Percentiles rank a stretch among this genome's conserved stretches.
These are phyloP conservation scores for Zoanthus gigantus DNA, from an alignment of 92 coral and sea anemone genomes.

Conservation along the genomic window DNA sequence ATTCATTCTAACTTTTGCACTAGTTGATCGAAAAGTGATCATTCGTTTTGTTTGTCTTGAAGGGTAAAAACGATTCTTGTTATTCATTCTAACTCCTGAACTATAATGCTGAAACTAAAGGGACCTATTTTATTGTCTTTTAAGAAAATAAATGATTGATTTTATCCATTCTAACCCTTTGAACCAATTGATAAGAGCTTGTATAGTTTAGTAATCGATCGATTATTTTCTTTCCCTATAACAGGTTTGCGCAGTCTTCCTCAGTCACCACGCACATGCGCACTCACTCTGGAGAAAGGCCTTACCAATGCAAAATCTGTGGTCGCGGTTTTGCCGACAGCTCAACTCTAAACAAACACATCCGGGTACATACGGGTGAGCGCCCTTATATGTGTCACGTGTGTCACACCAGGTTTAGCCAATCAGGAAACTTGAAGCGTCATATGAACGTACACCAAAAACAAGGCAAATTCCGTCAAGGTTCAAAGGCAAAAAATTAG, in stretches of 20 bases:
- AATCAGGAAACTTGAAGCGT: conserved; percentile 70
- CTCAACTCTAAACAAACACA: conserved; percentile 76
- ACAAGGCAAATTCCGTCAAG: background rate
- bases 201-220: background rate
- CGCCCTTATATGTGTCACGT: conserved; percentile 66
- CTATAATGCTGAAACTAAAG: background rate
- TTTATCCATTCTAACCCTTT: background rate
- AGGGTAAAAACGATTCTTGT: background rate
- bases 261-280: conserved; percentile 77
- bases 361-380: conserved; percentile 72
- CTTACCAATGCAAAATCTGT: conserved; percentile 62
- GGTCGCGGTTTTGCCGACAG: conserved; percentile 75
- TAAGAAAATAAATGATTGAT: no score
- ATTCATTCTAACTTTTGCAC: no score
- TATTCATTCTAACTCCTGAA: background rate
- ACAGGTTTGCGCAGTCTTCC: conserved; percentile 71
- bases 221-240: background rate
- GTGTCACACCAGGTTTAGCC: conserved; percentile 69
- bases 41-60: no score
- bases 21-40: no score
- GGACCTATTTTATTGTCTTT: no score
- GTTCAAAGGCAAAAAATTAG: background rate
- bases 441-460: conserved; percentile 62
- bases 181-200: background rate
- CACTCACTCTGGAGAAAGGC: conserved; percentile 71